Evolutionary conservation across 1,140 invertebrate species (phyloP).

Genomic region (Lethrus apterus): DNA sequence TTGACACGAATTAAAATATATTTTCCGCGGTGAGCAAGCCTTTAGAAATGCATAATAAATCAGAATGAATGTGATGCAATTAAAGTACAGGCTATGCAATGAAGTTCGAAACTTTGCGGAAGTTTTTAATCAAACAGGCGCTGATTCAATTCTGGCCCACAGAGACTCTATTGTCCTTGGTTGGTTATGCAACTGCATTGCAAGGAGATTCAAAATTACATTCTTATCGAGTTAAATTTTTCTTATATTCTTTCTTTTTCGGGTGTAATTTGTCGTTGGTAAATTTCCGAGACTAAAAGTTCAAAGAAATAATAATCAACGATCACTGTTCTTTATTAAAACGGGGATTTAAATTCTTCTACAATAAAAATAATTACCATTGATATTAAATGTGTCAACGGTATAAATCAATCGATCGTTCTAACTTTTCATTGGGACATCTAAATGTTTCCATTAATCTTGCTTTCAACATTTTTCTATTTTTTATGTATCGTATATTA

Average conservation of each 20-base stretch:
- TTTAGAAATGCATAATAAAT: slow-evolving; percentile 21
- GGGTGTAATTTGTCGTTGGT: slow-evolving; percentile 4
- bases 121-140: slow-evolving; percentile 36
- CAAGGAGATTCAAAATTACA: slow-evolving; percentile 32
- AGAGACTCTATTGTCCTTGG: slow-evolving; percentile 28
- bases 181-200: slow-evolving; percentile 27
- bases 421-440: too few relatives aligned
- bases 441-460: too few relatives aligned
- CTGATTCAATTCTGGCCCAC: slow-evolving; percentile 30
- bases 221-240: slow-evolving; percentile 31
- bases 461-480: too few relatives aligned
- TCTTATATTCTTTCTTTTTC: slow-evolving; percentile 20
- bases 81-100: slow-evolving; percentile 16
- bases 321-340: too few relatives aligned
- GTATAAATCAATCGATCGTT: too few relatives aligned
- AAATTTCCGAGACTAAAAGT: too few relatives aligned
- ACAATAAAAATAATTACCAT: too few relatives aligned
- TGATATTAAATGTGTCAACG: too few relatives aligned
- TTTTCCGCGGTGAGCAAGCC: slow-evolving; percentile 4
- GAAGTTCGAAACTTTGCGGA: slow-evolving; percentile 20
- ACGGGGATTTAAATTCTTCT: too few relatives aligned
- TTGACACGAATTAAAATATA: slow-evolving; percentile 11
- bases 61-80: slow-evolving; percentile 19
- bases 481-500: too few relatives aligned
- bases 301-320: too few relatives aligned